phyloP scores from a whole-genome alignment of 2,113 vertebrate genomes.

The Chitala chitala region DNA sequence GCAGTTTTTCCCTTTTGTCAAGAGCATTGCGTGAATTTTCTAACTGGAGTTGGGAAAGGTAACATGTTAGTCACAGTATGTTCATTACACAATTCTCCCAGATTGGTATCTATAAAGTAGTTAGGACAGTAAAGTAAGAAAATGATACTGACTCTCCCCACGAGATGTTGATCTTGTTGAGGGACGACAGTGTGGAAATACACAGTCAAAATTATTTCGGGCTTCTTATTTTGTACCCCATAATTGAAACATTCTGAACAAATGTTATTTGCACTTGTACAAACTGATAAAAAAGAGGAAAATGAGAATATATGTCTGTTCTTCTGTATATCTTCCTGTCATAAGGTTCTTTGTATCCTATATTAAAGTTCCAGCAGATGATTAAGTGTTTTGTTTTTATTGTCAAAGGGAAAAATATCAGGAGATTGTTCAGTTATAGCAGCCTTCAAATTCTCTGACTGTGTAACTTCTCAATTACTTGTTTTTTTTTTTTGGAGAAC shows the following conservation, averaged over 20 bases:
- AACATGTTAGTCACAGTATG: too few relatives aligned
- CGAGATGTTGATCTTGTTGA: not conserved
- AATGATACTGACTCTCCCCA: too few relatives aligned
- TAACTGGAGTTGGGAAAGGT: too few relatives aligned
- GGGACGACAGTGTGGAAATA: not conserved
- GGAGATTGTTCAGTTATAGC: not conserved
- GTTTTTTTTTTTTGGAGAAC: conserved; percentile 11
- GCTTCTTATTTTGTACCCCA: not conserved
- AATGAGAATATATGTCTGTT: not conserved
- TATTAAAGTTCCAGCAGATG: conserved; percentile 5
- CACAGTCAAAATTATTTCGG: not conserved
- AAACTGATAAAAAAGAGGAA: conserved; percentile 9
- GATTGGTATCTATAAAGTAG: too few relatives aligned
- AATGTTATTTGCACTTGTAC: conserved; percentile 15
- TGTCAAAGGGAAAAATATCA: not conserved
- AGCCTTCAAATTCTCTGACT: conserved; percentile 10
- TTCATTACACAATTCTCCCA: too few relatives aligned
- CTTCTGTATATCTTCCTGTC: not conserved
- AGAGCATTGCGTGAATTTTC: too few relatives aligned
- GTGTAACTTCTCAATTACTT: not conserved
- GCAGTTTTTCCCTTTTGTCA: too few relatives aligned
- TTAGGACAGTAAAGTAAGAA: too few relatives aligned
- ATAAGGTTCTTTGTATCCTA: not conserved
- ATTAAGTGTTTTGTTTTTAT: conserved; percentile 11
- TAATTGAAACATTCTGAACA: not conserved